Conservation (phyloP, 2,113 vertebrate genomes). For the Parotia lawesii region DNA sequence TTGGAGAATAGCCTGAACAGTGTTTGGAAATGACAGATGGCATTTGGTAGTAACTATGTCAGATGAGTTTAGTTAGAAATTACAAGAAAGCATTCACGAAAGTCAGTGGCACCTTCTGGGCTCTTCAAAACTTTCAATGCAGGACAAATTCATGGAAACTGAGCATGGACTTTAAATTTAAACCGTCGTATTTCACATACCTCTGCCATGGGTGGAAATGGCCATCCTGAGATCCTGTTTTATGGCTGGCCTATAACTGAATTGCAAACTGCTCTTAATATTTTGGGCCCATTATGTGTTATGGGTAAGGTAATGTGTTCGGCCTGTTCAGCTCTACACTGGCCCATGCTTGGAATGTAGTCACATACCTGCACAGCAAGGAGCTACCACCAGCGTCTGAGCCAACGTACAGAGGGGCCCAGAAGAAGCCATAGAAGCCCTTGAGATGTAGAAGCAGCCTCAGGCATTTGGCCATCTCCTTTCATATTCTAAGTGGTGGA, state of each 20-base stretch:
- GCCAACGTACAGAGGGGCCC: background rate
- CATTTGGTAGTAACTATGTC: background rate
- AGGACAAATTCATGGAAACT: background rate
- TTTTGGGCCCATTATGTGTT: background rate
- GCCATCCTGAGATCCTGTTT: background rate
- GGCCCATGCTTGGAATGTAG: background rate
- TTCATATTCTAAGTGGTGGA: background rate
- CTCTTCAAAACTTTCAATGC: background rate
- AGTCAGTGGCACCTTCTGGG: background rate
- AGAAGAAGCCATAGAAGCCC: background rate
- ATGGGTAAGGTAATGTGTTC: background rate
- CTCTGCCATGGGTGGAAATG: background rate
- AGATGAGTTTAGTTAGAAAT: background rate
- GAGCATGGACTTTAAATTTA: background rate
- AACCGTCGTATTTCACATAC: rapidly evolving
- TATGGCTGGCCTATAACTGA: background rate
- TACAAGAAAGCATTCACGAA: background rate
- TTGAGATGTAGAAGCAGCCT: background rate
- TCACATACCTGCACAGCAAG: background rate
- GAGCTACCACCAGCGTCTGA: background rate
- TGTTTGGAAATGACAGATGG: background rate
- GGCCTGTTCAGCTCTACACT: background rate
- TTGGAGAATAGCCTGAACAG: background rate
- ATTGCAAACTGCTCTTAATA: background rate
- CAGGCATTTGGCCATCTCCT: background rate